Evolutionary conservation across 1,140 invertebrate genomes (phyloP).

Genomic region (Oedothorax gibbosus): DNA sequence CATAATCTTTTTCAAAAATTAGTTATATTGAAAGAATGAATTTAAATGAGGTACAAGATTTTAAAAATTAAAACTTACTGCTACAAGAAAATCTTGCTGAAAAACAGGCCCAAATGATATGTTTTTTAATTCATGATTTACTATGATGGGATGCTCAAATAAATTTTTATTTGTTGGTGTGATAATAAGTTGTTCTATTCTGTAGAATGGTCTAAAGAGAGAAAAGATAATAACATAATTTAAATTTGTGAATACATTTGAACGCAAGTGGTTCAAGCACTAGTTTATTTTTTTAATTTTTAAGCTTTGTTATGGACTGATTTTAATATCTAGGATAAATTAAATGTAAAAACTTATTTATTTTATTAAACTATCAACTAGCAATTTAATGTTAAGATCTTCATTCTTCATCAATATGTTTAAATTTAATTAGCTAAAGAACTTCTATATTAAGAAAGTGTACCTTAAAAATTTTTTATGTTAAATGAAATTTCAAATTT

Average conservation of each 20-base stretch:
- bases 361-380: no score
- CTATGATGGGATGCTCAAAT: conserved; percentile 51
- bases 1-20: no score
- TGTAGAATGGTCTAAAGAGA: conserved; percentile 85
- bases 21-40: background rate
- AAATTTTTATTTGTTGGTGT: conserved; percentile 64
- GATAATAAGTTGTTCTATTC: conserved; percentile 91
- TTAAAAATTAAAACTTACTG: conserved; percentile 62
- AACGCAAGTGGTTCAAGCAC: background rate
- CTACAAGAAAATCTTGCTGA: conserved; percentile 81
- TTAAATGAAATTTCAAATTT: no score
- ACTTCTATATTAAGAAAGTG: no score
- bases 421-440: no score
- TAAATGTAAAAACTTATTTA: no score
- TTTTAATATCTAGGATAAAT: no score
- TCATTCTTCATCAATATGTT: no score
- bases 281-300: no score
- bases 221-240: conserved; percentile 67
- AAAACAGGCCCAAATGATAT: conserved; percentile 86
- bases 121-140: conserved; percentile 60
- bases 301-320: no score
- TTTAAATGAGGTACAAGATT: background rate
- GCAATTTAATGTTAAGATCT: no score
- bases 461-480: no score
- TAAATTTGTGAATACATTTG: background rate